phyloP scores from a whole-genome alignment of 2,113 vertebrate species.

The Trachemys scripta region DNA sequence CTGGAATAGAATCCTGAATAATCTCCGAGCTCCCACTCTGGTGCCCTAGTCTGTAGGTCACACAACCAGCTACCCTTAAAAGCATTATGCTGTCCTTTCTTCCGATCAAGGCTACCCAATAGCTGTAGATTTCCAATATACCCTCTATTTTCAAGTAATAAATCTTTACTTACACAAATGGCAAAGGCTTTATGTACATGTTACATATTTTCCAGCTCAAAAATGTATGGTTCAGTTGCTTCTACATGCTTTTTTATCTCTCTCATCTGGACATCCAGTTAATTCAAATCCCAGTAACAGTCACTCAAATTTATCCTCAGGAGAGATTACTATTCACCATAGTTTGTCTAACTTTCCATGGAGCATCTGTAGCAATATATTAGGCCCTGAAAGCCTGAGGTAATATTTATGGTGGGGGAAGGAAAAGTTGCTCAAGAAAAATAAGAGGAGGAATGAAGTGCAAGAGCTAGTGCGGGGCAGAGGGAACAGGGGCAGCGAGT shows the following conservation, averaged over 20 bases:
- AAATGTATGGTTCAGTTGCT: background rate
- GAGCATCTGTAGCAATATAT: background rate
- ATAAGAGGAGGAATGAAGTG: background rate
- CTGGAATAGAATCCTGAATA: background rate
- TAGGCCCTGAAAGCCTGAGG: background rate
- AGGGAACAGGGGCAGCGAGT: too few species aligned
- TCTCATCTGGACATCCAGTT: background rate
- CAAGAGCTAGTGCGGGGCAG: background rate
- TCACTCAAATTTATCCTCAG: background rate
- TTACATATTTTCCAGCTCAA: background rate
- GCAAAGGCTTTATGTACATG: background rate
- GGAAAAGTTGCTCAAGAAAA: background rate
- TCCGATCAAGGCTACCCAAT: background rate
- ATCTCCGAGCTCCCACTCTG: background rate
- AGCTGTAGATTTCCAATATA: background rate
- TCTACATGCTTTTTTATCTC: background rate
- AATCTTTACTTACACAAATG: background rate
- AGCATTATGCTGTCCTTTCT: background rate
- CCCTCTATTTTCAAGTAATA: background rate
- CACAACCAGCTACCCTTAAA: background rate
- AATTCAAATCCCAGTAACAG: background rate
- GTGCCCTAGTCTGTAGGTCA: background rate
- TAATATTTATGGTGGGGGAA: background rate
- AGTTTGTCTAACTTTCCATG: background rate
- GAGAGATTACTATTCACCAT: background rate